phyloP scores from a whole-genome alignment of 2,888 invertebrate genomes.

The Sinotaia quadrata region DNA sequence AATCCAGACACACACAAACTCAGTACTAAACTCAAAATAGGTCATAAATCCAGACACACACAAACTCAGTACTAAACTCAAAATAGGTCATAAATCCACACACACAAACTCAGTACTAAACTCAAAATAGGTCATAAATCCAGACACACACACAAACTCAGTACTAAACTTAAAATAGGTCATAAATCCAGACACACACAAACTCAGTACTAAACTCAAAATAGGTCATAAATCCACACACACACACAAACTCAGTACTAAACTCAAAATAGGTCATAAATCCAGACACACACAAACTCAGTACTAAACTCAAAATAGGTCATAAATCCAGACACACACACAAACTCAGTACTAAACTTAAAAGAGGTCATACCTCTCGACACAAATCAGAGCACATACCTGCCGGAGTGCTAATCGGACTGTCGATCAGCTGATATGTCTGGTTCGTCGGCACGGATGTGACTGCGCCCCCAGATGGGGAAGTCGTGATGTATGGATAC shows the following conservation, averaged over 20 bases:
- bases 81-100: neutral
- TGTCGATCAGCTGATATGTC: constrained; percentile 62
- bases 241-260: too few relatives aligned
- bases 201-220: too few relatives aligned
- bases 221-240: too few relatives aligned
- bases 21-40: neutral
- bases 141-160: too few relatives aligned
- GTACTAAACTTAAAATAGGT: too few relatives aligned
- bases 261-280: too few relatives aligned
- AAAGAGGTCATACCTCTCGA: neutral
- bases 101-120: too few relatives aligned
- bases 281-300: too few relatives aligned
- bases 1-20: neutral
- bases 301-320: too few relatives aligned
- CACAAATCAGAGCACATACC: constrained; percentile 19
- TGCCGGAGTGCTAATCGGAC: constrained; percentile 52
- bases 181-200: too few relatives aligned
- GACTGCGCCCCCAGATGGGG: constrained; percentile 43
- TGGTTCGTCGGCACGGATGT: constrained; percentile 61
- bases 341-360: neutral
- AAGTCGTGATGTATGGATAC: constrained; percentile 42
- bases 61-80: neutral
- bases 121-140: too few relatives aligned
- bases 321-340: neutral
- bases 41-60: neutral